Evolutionary conservation across 2,888 invertebrate genomes (phyloP), one percentile per base, ranked within the genome.

Genomic region (Tryphoninae sp.): DNA sequence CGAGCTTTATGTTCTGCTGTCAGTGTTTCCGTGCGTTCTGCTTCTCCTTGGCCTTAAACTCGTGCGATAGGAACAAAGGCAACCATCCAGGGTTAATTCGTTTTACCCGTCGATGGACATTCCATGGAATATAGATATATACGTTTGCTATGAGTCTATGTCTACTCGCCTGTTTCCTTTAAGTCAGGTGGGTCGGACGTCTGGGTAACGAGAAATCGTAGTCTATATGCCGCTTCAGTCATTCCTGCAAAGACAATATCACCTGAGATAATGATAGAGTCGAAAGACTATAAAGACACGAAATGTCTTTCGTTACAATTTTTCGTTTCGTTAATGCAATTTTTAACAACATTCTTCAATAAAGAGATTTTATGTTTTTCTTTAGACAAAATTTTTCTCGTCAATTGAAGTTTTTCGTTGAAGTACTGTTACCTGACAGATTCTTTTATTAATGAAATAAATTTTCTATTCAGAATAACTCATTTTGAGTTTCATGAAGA

Each of bases 311-410:
- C 23, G 33, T 65, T 84, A 84, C 19, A 19, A 19, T 19, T 19
- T 19, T 19, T 19, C 19, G 19, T 84, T 84, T 76, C 23, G 33
- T 65, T 84, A 84, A 87, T 84, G 26, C 72, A 69, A 64, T 68
- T 81, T 53, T 53, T 16, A 2, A 0, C 53, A 19, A 13, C 4
- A 84, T 83, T 84, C 85, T 84, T 68, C 58, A 67, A 82, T 33
- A 6, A 6, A 33, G 82, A 80, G 79, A 71, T 78, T 69, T 75
- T 61, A 79, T 73, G 73, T 84, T 83, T 77, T 45, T 58, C 55
- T 45, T 65, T 16, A n/a, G 4, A 16, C 16, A 2, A 7, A 6
- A 2, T n/a, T 53, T 19, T 53, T n/a, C 13, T 53, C 53, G 19
- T 19, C 1, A 53, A 19, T 4, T n/a, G 19, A 13, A 16, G 1